Evolutionary conservation across 2,888 invertebrate species (phyloP).

Genomic region (Parnassius smintheus): DNA sequence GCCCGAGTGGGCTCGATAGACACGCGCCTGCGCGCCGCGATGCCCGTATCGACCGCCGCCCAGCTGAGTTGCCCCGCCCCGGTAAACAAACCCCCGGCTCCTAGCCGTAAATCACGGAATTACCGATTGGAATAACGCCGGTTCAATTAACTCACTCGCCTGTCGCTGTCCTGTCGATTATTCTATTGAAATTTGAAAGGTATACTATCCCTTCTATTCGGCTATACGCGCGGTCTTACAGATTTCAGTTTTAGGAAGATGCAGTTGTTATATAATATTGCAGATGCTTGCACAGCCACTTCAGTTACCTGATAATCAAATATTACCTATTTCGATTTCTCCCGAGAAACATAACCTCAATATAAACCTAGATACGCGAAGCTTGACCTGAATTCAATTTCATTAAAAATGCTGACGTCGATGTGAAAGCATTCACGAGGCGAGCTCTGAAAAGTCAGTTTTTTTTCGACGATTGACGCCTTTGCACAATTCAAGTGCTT

Average conservation of each 20-base stretch:
- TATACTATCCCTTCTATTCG: conserved; percentile 1
- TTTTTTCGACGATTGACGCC: conserved; percentile 7
- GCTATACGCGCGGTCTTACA: conserved; percentile 1
- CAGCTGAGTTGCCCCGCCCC: conserved; percentile 57
- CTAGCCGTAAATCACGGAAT: conserved; percentile 46
- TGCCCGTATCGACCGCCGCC: conserved; percentile 37
- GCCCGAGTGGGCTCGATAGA: conserved; percentile 68
- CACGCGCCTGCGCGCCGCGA: conserved; percentile 60
- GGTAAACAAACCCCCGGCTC: conserved; percentile 61
- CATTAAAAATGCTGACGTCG: conserved; percentile 41
- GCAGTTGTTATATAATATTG: conserved; percentile 65
- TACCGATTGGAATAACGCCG: conserved; percentile 45
- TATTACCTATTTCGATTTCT: conserved; percentile 31
- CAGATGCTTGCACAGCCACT: conserved; percentile 36
- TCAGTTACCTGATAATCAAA: conserved; percentile 37
- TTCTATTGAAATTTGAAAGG: conserved; percentile 7
- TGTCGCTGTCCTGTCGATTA: conserved; percentile 25
- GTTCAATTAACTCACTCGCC: conserved; percentile 37
- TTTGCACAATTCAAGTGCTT: conserved; percentile 1
- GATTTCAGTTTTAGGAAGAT: conserved; percentile 29
- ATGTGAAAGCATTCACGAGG: conserved; percentile 7
- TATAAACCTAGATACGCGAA: conserved; percentile 38
- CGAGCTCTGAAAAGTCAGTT: conserved; percentile 12
- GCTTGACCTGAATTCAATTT: conserved; percentile 60
- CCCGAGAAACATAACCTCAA: conserved; percentile 34